Conservation (phyloP, 2,888 invertebrate genomes). For the Cataglyphis rosenhaueri region DNA sequence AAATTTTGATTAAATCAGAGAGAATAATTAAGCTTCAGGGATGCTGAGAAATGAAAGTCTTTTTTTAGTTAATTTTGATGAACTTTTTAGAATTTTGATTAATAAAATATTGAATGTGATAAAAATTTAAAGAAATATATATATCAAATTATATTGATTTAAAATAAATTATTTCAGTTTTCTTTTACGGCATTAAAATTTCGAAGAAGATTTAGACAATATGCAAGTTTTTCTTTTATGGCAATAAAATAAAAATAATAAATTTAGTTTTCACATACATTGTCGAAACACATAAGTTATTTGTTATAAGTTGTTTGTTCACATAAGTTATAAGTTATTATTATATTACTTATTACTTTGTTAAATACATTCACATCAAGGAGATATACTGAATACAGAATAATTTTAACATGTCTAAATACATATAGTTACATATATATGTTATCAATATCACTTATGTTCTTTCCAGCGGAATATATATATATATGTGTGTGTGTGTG, state of each 20-base stretch:
- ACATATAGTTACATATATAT: not conserved
- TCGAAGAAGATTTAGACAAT: not conserved
- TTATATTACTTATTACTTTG: conserved; percentile 25
- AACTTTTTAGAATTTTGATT: not conserved
- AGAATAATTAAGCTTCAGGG: not conserved
- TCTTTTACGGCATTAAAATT: not conserved
- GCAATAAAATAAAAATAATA: not conserved
- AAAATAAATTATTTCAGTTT: not conserved
- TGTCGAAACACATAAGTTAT: not conserved
- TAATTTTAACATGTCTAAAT: not conserved
- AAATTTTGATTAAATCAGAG: not conserved
- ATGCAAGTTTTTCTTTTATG: not conserved
- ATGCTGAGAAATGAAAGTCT: not conserved
- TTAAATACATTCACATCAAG: conserved; percentile 16
- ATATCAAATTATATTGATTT: not conserved
- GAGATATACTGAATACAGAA: not conserved
- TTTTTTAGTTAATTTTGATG: not conserved
- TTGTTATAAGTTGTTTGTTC: too few relatives aligned
- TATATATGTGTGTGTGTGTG: not conserved
- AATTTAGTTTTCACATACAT: not conserved
- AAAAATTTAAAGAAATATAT: not conserved
- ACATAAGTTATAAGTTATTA: not conserved
- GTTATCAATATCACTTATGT: not conserved
- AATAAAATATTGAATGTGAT: not conserved
- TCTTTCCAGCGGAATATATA: not conserved